A percentile compares a stretch with the other conserved stretches of the same genome.
phyloP scores from a whole-genome alignment of 2,113 vertebrate genomes.

The Zingel zingel region DNA sequence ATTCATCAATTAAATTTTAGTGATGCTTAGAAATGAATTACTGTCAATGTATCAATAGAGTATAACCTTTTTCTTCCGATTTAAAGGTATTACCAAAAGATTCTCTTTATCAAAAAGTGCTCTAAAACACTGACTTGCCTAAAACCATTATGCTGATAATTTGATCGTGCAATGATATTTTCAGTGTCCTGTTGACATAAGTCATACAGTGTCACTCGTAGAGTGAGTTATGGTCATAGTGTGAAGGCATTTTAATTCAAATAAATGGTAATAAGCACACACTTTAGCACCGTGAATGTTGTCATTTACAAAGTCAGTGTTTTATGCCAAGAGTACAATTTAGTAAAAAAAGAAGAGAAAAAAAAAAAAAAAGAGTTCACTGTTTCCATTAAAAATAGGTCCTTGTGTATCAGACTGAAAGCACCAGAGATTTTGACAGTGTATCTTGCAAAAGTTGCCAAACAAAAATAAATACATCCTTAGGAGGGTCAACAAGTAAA shows the following conservation, averaged over 20 bases:
- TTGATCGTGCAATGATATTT: slow-evolving; percentile 75
- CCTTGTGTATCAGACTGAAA: slow-evolving; percentile 87
- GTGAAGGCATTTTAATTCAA: slow-evolving; percentile 88
- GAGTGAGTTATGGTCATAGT: slow-evolving; percentile 70
- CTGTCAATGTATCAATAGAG: slow-evolving; percentile 53
- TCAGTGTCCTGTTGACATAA: slow-evolving; percentile 55
- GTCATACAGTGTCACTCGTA: slow-evolving; percentile 66
- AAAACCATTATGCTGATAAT: slow-evolving; percentile 77
- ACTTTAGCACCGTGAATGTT: slow-evolving; percentile 92
- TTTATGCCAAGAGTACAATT: slow-evolving; percentile 77
- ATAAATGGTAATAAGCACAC: slow-evolving; percentile 83
- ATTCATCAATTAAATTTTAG: slow-evolving; percentile 79
- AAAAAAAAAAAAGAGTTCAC: slow-evolving; percentile 80
- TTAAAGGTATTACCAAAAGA: slow-evolving; percentile 84
- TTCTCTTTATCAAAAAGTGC: slow-evolving; percentile 90
- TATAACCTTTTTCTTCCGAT: slow-evolving; percentile 73
- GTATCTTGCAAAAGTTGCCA: slow-evolving; percentile 76
- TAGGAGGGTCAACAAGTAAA: slow-evolving; percentile 78
- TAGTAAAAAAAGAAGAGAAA: slow-evolving; percentile 82
- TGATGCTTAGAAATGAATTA: slow-evolving; percentile 62
- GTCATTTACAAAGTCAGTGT: slow-evolving; percentile 90
- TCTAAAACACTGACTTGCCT: slow-evolving; percentile 86
- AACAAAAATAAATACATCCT: slow-evolving; percentile 86
- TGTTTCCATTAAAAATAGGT: slow-evolving; percentile 90
- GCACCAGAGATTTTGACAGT: slow-evolving; percentile 90